These are phyloP conservation scores for Anastatus disparis DNA, from an alignment of 1,140 invertebrate species.

Conservation along the genomic window DNA sequence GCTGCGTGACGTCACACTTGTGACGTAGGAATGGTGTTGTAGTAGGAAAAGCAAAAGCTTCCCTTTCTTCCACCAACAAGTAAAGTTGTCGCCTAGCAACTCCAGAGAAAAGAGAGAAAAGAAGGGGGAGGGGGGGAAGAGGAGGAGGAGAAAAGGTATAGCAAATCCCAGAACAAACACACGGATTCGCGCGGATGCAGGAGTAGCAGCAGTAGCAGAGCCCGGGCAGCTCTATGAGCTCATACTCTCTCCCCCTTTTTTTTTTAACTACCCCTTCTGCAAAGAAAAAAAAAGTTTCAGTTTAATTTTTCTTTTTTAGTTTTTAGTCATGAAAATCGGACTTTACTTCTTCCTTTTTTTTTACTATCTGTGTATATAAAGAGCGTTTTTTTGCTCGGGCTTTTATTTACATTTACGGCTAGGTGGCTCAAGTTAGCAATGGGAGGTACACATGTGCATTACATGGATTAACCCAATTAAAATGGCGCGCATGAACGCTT, in stretches of 20 bases:
- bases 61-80: no score
- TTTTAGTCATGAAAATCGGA: not conserved
- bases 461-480: not conserved
- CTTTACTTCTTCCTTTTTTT: not conserved
- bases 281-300: no score
- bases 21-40: no score
- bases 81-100: slow-evolving; percentile 22
- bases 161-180: slow-evolving; percentile 6
- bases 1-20: not conserved
- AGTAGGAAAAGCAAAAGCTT: no score
- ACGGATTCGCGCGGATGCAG: not conserved
- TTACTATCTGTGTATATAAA: no score
- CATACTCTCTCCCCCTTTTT: not conserved
- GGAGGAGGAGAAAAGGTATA: not conserved
- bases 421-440: not conserved
- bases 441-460: not conserved
- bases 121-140: no score
- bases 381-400: not conserved
- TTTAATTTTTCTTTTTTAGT: not conserved
- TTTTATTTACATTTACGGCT: not conserved
- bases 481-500: not conserved
- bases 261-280: not conserved
- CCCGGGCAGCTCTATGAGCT: not conserved
- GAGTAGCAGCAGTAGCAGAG: no score
- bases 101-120: not conserved